These are phyloP conservation scores for Mechanitis mazaeus DNA, from an alignment of 2,888 invertebrate genomes.

Conservation along the genomic window DNA sequence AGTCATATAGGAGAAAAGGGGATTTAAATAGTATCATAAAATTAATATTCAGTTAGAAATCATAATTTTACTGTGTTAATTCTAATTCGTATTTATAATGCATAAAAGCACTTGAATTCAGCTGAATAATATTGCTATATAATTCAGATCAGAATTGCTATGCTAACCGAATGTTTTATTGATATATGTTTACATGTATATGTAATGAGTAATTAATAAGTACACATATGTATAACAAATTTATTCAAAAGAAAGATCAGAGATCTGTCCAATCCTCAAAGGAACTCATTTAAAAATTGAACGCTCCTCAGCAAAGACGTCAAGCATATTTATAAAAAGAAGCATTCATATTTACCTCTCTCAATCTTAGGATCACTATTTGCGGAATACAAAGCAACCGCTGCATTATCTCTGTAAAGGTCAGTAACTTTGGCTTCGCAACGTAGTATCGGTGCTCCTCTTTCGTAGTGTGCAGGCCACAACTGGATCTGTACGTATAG, in stretches of 20 bases:
- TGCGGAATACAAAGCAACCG: constrained; percentile 78
- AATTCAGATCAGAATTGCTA: background rate
- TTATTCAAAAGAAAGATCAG: too few relatives aligned
- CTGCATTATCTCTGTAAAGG: constrained; percentile 78
- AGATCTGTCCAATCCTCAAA: too few relatives aligned
- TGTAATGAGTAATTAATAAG: background rate
- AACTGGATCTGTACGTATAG: constrained; percentile 78
- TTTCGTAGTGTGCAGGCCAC: constrained; percentile 78
- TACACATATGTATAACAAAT: background rate
- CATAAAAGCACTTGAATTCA: background rate
- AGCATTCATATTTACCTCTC: constrained; percentile 72
- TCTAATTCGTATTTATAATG: background rate
- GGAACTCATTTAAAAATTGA: too few relatives aligned
- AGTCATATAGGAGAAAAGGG: background rate
- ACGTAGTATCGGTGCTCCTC: constrained; percentile 79
- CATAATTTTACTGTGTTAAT: background rate
- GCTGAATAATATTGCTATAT: background rate
- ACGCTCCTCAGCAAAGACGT: too few relatives aligned
- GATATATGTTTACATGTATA: background rate
- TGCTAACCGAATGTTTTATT: background rate
- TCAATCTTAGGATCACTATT: constrained; percentile 83
- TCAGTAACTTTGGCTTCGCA: constrained; percentile 80
- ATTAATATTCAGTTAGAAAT: constrained; percentile 1
- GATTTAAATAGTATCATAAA: background rate
- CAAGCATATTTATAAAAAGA: background rate